Base-by-base conservation (phyloP, 2,888 invertebrate genomes). In the Tubulanus polymorphus region DNA sequence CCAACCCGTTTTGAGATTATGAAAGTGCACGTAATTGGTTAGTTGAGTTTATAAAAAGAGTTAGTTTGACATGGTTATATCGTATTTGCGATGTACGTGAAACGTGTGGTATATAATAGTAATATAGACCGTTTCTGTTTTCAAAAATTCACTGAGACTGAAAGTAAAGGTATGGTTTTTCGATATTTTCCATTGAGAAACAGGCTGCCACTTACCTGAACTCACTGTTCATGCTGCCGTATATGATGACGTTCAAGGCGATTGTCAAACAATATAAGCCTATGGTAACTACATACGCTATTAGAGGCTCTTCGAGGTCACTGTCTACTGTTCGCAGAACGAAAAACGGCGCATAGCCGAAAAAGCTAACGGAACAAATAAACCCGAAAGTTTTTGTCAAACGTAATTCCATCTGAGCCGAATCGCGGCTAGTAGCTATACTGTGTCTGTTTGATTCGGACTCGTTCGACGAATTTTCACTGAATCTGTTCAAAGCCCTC, bases 181-280 rank as follows among this genome's bases (percentile, higher is more conserved):
- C n/a, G n/a, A n/a, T n/a, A n/a, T n/a, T n/a, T n/a, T n/a, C n/a
- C n/a, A n/a, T n/a, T n/a, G n/a, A n/a, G n/a, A n/a, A n/a, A n/a
- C n/a, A n/a, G n/a, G n/a, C n/a, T n/a, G n/a, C n/a, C n/a, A n/a
- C 41, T 41, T 41, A 41, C 41, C 41, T 41, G 6, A 41, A 8
- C 23, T 41, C 41, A 5, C 6, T 18, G 41, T 23, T 41, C 20
- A 8, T 20, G 41, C 5, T 41, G 20, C 41, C 41, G 23, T 41
- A 41, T 8, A 41, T 8, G 41, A 41, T 15, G 3, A 23, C 41
- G 23, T 41, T 41, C 41, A 41, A 41, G 23, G 41, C 41, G 15
- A 41, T 41, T 3, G 41, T 20, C 20, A 3, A 20, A 15, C 41
- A 41, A 23, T 41, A 41, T 8, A 41, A 23, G 3, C 18, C 15